These are phyloP conservation scores for Ceriagrion tenellum DNA, from an alignment of 2,888 invertebrate genomes.

Conservation along the genomic window DNA sequence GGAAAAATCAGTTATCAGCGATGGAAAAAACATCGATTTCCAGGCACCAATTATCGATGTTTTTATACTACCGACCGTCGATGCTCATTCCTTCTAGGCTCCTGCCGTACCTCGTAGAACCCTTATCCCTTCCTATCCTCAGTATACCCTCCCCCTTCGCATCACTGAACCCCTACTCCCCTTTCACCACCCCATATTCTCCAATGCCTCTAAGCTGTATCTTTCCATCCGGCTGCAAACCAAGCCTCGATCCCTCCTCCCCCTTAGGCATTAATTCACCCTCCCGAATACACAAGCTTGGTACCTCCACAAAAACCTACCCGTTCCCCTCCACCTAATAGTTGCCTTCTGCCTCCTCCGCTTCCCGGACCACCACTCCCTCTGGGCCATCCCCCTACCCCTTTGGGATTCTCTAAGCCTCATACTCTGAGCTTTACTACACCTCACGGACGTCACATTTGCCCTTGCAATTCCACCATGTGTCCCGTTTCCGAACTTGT, in stretches of 20 bases:
- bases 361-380: neutral
- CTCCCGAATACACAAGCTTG: neutral
- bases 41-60: no score
- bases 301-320: neutral
- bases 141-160: neutral
- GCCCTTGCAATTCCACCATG: neutral
- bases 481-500: neutral
- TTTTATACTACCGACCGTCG: no score
- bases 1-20: no score
- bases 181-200: neutral
- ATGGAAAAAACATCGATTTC: no score
- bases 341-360: neutral
- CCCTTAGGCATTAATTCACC: neutral
- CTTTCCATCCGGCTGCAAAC: slow-evolving; percentile 35
- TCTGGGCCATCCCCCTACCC: neutral
- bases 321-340: neutral
- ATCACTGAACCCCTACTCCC: neutral
- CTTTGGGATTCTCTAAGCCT: neutral
- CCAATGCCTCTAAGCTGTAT: neutral
- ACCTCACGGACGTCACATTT: neutral
- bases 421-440: neutral
- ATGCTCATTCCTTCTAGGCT: neutral
- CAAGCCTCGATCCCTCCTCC: neutral
- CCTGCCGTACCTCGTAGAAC: neutral
- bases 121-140: neutral